phyloP scores from a whole-genome alignment of 2,888 invertebrate genomes.

The Paralinhomoeus sp. region DNA sequence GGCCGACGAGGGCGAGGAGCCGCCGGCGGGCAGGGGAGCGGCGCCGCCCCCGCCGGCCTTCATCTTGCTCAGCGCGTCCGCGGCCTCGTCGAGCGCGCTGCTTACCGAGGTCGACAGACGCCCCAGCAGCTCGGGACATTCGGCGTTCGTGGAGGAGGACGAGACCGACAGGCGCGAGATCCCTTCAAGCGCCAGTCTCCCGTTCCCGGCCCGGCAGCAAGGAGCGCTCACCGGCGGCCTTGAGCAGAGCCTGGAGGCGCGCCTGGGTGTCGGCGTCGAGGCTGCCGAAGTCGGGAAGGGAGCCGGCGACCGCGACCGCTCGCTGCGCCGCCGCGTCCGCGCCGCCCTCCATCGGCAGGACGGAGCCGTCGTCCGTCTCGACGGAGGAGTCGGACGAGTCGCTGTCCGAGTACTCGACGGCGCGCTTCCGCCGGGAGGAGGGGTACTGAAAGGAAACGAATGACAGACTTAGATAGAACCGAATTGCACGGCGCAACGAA shows the following conservation, averaged over 20 bases:
- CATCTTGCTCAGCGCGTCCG: conserved; percentile 83
- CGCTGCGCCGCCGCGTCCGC: too few relatives aligned
- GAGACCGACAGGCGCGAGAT: conserved; percentile 48
- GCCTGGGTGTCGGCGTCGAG: conserved; percentile 58
- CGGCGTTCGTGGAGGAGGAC: conserved; percentile 26
- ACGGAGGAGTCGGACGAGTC: too few relatives aligned
- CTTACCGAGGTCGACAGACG: conserved; percentile 66
- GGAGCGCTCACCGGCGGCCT: conserved; percentile 35
- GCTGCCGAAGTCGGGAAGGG: conserved; percentile 17
- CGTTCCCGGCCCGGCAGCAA: neutral
- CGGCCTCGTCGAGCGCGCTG: conserved; percentile 85
- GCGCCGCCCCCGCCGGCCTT: conserved; percentile 29
- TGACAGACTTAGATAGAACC: too few relatives aligned
- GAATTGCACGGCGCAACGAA: too few relatives aligned
- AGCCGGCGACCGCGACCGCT: too few relatives aligned
- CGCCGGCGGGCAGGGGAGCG: neutral
- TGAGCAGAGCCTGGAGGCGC: conserved; percentile 66
- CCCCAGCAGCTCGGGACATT: conserved; percentile 60
- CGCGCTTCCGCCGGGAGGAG: too few relatives aligned
- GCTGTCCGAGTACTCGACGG: too few relatives aligned
- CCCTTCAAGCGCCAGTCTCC: conserved; percentile 31
- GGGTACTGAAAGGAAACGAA: too few relatives aligned
- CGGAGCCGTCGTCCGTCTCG: too few relatives aligned
- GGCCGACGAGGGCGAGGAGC: neutral
- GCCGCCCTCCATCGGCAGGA: too few relatives aligned